Evolutionary conservation across 1,140 invertebrate species (phyloP), one percentile per base, ranked within the genome.

Genomic region (Diorhabda elongata): DNA sequence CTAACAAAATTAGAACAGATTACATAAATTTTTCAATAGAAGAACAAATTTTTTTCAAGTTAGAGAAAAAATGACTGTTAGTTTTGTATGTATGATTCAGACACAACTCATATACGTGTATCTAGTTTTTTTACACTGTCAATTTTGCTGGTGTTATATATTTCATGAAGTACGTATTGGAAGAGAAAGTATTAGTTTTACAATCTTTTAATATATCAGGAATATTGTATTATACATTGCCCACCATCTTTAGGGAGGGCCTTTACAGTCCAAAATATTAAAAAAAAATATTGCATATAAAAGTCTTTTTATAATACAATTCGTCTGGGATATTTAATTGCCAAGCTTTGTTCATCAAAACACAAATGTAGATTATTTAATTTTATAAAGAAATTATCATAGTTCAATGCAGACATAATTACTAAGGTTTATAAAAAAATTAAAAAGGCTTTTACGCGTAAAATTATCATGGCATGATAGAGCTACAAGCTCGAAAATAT

Each of bases 81-180:
- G n/a, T 52, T 8, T 52, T 52, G 6, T 52, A 52, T 52, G n/a
- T 52, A 6, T 52, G 47, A 6, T 8, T 52, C n/a, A 52, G 47
- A 52, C 47, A 52, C 47, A 52, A 6, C 6, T n/a, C n/a, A 52
- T 6, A 52, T 52, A 67, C 72, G 72, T 75, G 71, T 73, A 74
- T 71, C 64, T 76, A 73, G 73, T 73, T 74, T 77, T 76, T 75
- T 77, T 76, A 77, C 74, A 77, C 72, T 74, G 76, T 76, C 75
- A 77, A 75, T 76, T 77, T 77, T 77, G 75, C 76, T 77, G 76
- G 74, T 77, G 69, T 76, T 77, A 74, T 73, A 69, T 74, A 76
- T 73, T 76, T 70, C 66, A 69, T 74, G 70, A 66, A 71, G 59
- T 67, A 45, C 70, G 68, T 66, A 56, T 67, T 45, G 60, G 59